A percentile compares a stretch with the other conserved stretches of the same genome.
phyloP scores from a whole-genome alignment of 1,140 invertebrate species.

The Ips nitidus region DNA sequence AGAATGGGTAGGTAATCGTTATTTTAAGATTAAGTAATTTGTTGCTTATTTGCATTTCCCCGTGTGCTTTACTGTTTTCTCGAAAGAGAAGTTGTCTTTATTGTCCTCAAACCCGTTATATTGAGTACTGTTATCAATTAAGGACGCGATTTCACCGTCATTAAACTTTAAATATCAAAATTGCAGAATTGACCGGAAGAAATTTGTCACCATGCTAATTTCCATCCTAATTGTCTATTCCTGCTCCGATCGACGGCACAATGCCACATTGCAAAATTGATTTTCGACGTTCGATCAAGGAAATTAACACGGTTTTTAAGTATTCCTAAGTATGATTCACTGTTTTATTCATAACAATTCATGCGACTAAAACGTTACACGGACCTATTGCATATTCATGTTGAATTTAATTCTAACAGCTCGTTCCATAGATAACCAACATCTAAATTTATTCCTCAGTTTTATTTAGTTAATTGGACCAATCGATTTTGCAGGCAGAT shows the following conservation, averaged over 20 bases:
- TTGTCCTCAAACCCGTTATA: too few relatives aligned
- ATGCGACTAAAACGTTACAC: constrained; percentile 15
- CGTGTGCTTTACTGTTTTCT: too few relatives aligned
- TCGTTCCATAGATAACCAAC: constrained; percentile 26
- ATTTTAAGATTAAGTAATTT: too few relatives aligned
- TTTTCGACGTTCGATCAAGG: too few relatives aligned
- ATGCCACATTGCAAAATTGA: too few relatives aligned
- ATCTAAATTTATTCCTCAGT: constrained; percentile 28
- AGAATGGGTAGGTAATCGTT: too few relatives aligned
- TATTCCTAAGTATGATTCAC: neutral
- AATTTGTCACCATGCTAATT: constrained; percentile 1
- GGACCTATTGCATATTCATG: constrained; percentile 29
- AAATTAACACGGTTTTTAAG: neutral
- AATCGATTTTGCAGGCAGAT: constrained; percentile 22
- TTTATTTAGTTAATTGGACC: constrained; percentile 26
- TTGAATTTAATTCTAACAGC: constrained; percentile 26
- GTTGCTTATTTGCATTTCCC: too few relatives aligned
- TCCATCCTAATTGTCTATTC: neutral
- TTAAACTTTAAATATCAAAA: constrained; percentile 6
- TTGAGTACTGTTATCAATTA: too few relatives aligned
- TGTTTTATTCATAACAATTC: constrained; percentile 18
- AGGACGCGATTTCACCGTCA: too few relatives aligned
- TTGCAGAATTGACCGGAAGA: constrained; percentile 4
- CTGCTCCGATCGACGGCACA: too few relatives aligned
- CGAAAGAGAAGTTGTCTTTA: too few relatives aligned